Base-by-base conservation (phyloP, 2,888 invertebrate genomes). In the Brachypalpus laphriformis region DNA sequence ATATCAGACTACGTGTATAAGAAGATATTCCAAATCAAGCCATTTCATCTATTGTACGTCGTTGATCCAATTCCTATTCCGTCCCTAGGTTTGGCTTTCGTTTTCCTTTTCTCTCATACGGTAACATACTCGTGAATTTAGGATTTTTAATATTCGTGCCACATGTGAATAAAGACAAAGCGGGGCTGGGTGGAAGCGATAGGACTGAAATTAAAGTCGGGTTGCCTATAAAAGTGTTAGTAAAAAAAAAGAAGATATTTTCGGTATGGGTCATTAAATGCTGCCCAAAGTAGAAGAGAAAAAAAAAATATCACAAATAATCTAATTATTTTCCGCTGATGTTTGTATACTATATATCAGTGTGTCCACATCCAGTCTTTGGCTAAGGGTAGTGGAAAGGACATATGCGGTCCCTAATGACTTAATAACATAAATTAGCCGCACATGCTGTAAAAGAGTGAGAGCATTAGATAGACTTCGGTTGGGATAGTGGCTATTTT, bases 401-500 rank as follows among this genome's bases (percentile, higher is more conserved):
- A 20, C 65, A 65, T 51, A 82, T 76, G 70, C 31, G 11, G 31
- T 5, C 54, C 66, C 51, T 66, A 72, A 82, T 72, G 82, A 72
- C 78, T 82, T 82, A 78, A 78, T 78, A 71, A 77, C 78, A 82
- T 78, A 77, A 82, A 82, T 82, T 66, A 82, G 72, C 45, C 22
- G 18, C 18, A 34, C 34, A 8, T 54, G 20, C 16, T 20, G 4
- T n/a, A 34, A 45, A 42, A 71, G 47, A 34, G 63, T 28, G 54
- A 65, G 54, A 7, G 42, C 80, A 80, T 80, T 80, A 34, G 61
- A n/a, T n/a, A 37, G 56, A 56, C 68, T 75, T 47, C 42, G 65
- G 25, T 49, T 16, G n/a, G 31, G 51, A 56, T 34, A 45, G 54
- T 56, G 20, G 61, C 6, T 42, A 40, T 47, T 37, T 54, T 47